Base-by-base conservation (phyloP, 2,797 vertebrate species). In the Lepus oiostolus region DNA sequence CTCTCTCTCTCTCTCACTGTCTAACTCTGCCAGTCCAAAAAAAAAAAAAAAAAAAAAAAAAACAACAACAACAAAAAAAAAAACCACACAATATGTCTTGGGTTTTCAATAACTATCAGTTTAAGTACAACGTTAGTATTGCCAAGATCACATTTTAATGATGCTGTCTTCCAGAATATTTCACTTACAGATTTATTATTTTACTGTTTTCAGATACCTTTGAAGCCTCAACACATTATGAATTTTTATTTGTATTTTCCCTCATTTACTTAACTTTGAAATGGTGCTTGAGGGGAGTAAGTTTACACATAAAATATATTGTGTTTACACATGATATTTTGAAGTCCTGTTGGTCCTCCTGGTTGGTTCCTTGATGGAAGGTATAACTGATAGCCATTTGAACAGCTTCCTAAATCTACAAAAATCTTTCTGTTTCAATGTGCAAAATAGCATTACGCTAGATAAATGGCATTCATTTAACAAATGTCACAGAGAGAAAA, bases 341-440 rank as follows among this genome's bases (percentile, higher is more conserved):
- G 42, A 42, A 47, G 60, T 6, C 2, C 60, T 42, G 32, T 52
- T 94, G 42, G 35, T 68, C 47, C 42, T 76, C 63, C 30, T 65
- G 26, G 58, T 42, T 65, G 21, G 30, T 88, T 92, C 13, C 26
- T 65, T 58, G 63, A 35, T n/a, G 71, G 60, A 58, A 72, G 50
- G 26, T 86, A 28, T 80, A 42, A 58, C n/a, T 76, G n/a, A 70
- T 62, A 85, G 30, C 65, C 26, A 50, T 82, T 94, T 71, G 47
- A 68, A 93, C 94, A 58, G 42, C 71, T 97, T 94, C 63, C 17
- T 42, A 67, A 81, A 52, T 7, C 19, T 60, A 24, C 26, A 89
- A n/a, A 92, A 88, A 77, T 83, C 1, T 92, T 67, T 84, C 82
- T 94, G 19, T 90, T 88, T 90, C 22, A 68, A 26, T 38, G n/a